phyloP scores from a whole-genome alignment of 2,113 vertebrate species.

The Ceratotherium simum region DNA sequence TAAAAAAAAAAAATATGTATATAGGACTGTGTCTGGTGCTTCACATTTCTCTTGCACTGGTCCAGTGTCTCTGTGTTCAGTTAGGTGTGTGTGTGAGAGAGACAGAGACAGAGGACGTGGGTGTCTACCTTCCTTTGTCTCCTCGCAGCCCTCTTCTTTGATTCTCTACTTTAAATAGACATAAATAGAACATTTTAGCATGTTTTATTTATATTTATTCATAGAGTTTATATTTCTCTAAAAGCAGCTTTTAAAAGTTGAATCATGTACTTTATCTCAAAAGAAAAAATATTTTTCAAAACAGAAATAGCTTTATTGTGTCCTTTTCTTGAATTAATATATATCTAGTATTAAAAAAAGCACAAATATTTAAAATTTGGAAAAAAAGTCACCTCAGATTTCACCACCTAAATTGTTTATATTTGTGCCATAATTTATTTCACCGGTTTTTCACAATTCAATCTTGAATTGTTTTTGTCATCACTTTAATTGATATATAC shows the following conservation, averaged over 20 bases:
- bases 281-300: not conserved
- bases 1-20: too few relatives aligned
- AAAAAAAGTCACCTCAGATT: not conserved
- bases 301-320: not conserved
- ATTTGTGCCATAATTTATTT: not conserved
- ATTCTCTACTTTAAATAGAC: not conserved
- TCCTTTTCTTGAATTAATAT: not conserved
- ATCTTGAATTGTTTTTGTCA: not conserved
- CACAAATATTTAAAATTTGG: not conserved
- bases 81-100: not conserved
- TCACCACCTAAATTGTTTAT: not conserved
- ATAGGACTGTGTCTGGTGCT: not conserved
- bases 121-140: not conserved
- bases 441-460: not conserved
- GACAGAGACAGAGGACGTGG: not conserved
- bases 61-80: not conserved
- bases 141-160: not conserved
- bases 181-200: not conserved
- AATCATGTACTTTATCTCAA: not conserved
- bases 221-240: not conserved
- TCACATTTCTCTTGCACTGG: not conserved
- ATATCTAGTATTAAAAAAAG: not conserved
- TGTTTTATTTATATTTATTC: not conserved
- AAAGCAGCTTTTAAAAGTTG: not conserved
- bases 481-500: not conserved